phyloP scores from a whole-genome alignment of 2,797 vertebrate species.

The Margarornis squamiger region DNA sequence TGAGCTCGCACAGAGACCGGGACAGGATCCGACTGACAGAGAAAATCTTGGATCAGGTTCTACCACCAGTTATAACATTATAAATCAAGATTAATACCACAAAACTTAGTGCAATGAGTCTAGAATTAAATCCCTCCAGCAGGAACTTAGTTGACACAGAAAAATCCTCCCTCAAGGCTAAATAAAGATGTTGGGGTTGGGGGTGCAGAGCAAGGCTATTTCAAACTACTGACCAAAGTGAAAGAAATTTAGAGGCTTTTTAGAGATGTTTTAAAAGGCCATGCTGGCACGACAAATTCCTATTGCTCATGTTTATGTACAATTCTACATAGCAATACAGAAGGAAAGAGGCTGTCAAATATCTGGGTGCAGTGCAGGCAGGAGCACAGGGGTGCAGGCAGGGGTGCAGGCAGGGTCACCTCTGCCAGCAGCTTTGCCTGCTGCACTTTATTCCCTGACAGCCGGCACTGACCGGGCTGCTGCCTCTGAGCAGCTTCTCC shows the following conservation, averaged over 20 bases:
- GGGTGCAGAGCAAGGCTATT: background rate
- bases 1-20: background rate
- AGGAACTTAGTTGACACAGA: background rate
- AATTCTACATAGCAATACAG: rapidly evolving
- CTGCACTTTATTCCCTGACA: background rate
- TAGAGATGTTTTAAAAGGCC: background rate
- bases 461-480: background rate
- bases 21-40: background rate
- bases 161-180: background rate
- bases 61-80: background rate
- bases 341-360: rapidly evolving
- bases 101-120: background rate
- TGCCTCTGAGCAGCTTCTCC: background rate
- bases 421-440: background rate
- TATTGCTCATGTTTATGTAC: background rate
- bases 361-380: background rate
- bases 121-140: background rate
- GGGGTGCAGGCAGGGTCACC: background rate
- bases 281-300: background rate
- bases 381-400: background rate
- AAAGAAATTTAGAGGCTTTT: background rate
- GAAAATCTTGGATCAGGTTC: background rate
- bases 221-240: background rate
- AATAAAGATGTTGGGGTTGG: background rate
- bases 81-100: background rate